Evolutionary conservation across 92 coral and sea anemone species (phyloP), one percentile per base, ranked within the genome.

Genomic region (Actinernus sp.): DNA sequence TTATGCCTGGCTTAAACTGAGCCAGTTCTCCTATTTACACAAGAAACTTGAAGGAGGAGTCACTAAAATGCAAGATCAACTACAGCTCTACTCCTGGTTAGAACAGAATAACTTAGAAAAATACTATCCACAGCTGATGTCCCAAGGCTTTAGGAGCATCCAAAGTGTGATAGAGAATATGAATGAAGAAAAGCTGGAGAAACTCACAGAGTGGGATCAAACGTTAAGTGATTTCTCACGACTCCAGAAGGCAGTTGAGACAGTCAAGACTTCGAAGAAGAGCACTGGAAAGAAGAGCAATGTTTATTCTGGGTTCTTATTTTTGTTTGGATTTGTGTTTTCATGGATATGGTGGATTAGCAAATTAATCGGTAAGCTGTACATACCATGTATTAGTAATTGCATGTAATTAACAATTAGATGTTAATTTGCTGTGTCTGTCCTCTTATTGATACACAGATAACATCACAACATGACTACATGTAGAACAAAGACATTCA

Each of bases 91-190:
- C 18, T 8, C 21, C 33, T 88, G 93, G 89, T 54, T 88, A 1
- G 73, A 70, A 53, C 51, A 31, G 9, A 69, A 75, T 61, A 73
- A 63, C 12, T 38, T 88, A 6, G 77, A 59, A 31, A 60, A 74
- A 23, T n/a, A n/a, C n/a, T n/a, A n/a, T n/a, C n/a, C n/a, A n/a
- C n/a, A n/a, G n/a, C n/a, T n/a, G n/a, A 22, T 46, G 3, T 48
- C 59, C 8, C 58, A 49, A 47, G 71, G 71, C 1, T 28, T 64
- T 31, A 13, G n/a, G n/a, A n/a, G n/a, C n/a, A n/a, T 60, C 7
- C 48, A 53, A 7, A 55, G 40, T 18, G 55, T 78, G 39, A 38
- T 30, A 26, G 78, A 60, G 25, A 59, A 64, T 17, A 46, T 68
- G 46, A 58, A 49, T 60, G 21, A 12, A 31, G 51, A 78, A 23